phyloP scores from a whole-genome alignment of 2,888 invertebrate genomes.

The Andrena trimmerana region DNA sequence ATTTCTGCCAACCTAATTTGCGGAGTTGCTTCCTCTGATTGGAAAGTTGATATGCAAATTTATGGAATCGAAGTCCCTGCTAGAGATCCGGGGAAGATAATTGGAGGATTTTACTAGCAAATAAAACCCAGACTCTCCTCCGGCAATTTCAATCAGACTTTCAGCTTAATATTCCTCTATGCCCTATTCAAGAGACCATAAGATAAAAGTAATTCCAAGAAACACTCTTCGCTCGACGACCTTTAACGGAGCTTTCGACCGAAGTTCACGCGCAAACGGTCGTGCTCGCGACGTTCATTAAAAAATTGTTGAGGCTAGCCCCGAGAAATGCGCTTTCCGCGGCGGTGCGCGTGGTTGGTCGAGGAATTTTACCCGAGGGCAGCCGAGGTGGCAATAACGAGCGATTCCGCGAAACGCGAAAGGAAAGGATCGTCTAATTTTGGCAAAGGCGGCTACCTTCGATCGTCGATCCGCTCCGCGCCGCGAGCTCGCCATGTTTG shows the following conservation, averaged over 20 bases:
- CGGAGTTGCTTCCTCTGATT: neutral
- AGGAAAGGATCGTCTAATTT: constrained; percentile 67
- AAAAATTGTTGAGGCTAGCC: neutral
- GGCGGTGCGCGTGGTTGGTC: neutral
- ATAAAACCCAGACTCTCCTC: constrained; percentile 19
- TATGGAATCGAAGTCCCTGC: neutral
- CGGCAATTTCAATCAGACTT: constrained; percentile 29
- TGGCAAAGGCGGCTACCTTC: constrained; percentile 61
- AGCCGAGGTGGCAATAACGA: neutral
- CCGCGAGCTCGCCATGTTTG: constrained; percentile 17
- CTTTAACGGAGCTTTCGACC: too few relatives aligned
- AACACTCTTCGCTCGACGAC: too few relatives aligned
- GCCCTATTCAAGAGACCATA: constrained; percentile 3
- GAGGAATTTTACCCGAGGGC: constrained; percentile 15
- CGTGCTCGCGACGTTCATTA: neutral
- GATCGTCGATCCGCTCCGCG: constrained; percentile 33
- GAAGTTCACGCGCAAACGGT: too few relatives aligned
- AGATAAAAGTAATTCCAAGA: constrained; percentile 24
- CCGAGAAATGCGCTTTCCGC: neutral
- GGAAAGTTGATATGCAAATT: constrained; percentile 5
- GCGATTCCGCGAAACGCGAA: constrained; percentile 30
- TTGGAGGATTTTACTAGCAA: neutral
- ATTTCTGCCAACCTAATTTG: neutral
- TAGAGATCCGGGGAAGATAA: neutral
- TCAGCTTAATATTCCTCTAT: constrained; percentile 2